A percentile compares a stretch with the other conserved stretches of the same genome.
Evolutionary conservation across 1,140 invertebrate species (phyloP).

Genomic region (Cyclina sinensis): DNA sequence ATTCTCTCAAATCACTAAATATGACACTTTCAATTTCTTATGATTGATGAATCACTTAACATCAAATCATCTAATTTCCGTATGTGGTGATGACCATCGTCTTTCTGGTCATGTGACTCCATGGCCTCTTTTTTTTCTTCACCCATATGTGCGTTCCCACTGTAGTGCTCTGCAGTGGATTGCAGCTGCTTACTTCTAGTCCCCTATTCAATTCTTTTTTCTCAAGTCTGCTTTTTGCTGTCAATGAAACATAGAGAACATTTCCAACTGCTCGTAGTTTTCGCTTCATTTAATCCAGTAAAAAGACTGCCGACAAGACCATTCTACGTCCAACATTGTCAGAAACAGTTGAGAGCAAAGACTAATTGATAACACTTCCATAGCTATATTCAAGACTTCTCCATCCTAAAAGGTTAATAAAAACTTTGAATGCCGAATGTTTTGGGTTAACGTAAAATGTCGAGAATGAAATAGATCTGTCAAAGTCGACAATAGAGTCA

Average conservation of each 20-base stretch:
- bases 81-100: constrained; percentile 33
- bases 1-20: constrained; percentile 28
- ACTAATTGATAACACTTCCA: constrained; percentile 64
- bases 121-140: constrained; percentile 11
- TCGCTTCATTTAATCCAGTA: constrained; percentile 60
- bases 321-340: constrained; percentile 47
- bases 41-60: constrained; percentile 42
- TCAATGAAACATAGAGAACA: constrained; percentile 57
- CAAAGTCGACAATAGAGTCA: constrained; percentile 45
- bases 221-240: constrained; percentile 10
- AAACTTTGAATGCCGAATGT: constrained; percentile 55
- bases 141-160: constrained; percentile 60
- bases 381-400: constrained; percentile 38
- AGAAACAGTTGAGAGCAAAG: constrained; percentile 61
- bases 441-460: constrained; percentile 63
- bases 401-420: constrained; percentile 55
- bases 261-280: constrained; percentile 51
- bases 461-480: constrained; percentile 67
- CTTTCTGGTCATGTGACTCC: constrained; percentile 28
- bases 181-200: neutral
- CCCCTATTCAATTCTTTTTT: constrained; percentile 19
- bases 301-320: constrained; percentile 39
- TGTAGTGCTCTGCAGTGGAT: neutral
- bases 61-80: constrained; percentile 12
- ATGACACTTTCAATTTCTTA: constrained; percentile 59